Percentiles rank a stretch among this genome's conserved stretches.
Evolutionary conservation across 2,113 vertebrate species (phyloP).

Genomic region (Lipophrys pholis): DNA sequence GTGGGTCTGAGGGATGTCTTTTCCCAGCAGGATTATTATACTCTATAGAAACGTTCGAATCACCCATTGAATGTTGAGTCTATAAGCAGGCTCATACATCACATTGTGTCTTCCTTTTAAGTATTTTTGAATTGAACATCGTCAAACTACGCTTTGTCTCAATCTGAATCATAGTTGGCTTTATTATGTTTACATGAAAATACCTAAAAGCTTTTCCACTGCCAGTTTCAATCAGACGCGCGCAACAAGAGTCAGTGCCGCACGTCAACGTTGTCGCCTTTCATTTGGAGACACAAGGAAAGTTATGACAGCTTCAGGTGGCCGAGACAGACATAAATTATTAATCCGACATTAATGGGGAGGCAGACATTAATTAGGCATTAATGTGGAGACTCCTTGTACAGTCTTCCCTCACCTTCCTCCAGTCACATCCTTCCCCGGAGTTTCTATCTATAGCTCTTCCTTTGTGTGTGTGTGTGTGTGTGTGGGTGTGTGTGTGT

Average conservation of each 20-base stretch:
- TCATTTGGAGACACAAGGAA: slow-evolving; percentile 45
- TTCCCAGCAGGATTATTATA: too few relatives aligned
- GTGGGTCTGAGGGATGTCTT: too few relatives aligned
- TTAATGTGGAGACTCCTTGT: slow-evolving; percentile 63
- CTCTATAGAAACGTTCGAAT: too few relatives aligned
- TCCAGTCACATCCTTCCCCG: slow-evolving; percentile 52
- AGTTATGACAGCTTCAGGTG: slow-evolving; percentile 72
- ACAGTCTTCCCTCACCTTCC: slow-evolving; percentile 44
- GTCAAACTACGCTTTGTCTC: too few relatives aligned
- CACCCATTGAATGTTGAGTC: too few relatives aligned
- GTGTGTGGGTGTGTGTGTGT: not conserved
- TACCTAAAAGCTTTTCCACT: not conserved
- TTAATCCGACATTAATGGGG: slow-evolving; percentile 68
- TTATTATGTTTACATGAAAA: not conserved
- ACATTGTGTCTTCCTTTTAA: too few relatives aligned
- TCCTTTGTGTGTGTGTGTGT: not conserved
- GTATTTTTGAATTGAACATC: too few relatives aligned
- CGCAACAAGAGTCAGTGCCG: slow-evolving; percentile 25
- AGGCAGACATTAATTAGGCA: slow-evolving; percentile 75
- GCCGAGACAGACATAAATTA: slow-evolving; percentile 64
- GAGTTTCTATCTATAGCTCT: slow-evolving; percentile 40
- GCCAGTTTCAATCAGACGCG: not conserved
- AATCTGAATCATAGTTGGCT: not conserved
- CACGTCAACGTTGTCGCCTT: slow-evolving; percentile 50
- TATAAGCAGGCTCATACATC: too few relatives aligned